Evolutionary conservation across 2,888 invertebrate species (phyloP).

Genomic region (Blastobasis adustella): DNA sequence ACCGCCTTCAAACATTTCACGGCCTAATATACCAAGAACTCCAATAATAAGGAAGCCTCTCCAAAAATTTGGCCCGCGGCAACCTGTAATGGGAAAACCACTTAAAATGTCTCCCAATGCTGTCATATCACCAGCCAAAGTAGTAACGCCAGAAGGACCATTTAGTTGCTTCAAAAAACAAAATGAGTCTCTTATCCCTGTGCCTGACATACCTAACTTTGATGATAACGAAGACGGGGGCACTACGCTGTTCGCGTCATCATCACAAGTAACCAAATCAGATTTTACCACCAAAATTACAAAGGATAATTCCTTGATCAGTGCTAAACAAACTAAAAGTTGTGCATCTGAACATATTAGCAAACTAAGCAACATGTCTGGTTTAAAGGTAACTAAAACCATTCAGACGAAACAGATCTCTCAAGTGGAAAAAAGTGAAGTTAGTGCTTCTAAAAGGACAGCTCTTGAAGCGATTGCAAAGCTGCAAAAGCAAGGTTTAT

Average conservation of each 20-base stretch:
- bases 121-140: conserved; percentile 30
- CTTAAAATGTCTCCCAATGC: conserved; percentile 48
- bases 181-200: conserved; percentile 49
- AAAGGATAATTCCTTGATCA: conserved; percentile 44
- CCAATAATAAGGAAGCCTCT: conserved; percentile 34
- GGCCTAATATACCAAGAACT: conserved; percentile 23
- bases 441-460: conserved; percentile 37
- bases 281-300: conserved; percentile 44
- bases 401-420: conserved; percentile 43
- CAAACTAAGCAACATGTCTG: conserved; percentile 43
- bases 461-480: conserved; percentile 61
- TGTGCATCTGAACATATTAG: conserved; percentile 44
- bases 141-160: conserved; percentile 37
- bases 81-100: conserved; percentile 29
- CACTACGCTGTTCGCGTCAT: conserved; percentile 30
- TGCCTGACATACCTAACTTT: conserved; percentile 30
- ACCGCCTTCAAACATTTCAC: conserved; percentile 10
- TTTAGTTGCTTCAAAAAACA: conserved; percentile 62
- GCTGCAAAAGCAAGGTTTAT: conserved; percentile 57
- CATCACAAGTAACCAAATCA: conserved; percentile 40
- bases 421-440: conserved; percentile 43
- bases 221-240: conserved; percentile 24
- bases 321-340: conserved; percentile 44
- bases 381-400: conserved; percentile 48
- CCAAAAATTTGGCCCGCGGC: conserved; percentile 21